Evolutionary conservation across 2,888 invertebrate genomes (phyloP).

Genomic region (Clistopyga incitator): DNA sequence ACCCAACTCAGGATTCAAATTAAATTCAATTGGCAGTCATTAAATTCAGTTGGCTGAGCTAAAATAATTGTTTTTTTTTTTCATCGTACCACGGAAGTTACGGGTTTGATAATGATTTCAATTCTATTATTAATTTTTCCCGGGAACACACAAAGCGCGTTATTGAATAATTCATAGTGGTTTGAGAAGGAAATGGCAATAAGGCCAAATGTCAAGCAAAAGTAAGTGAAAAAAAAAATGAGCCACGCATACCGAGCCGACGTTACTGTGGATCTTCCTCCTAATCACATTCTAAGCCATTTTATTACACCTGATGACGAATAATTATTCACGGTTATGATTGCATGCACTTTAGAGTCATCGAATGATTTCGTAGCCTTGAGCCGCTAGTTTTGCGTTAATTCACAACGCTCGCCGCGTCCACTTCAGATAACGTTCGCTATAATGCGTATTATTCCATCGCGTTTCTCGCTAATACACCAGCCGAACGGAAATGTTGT

Average conservation of each 20-base stretch:
- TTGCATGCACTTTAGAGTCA: conserved; percentile 24
- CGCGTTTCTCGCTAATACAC: conserved; percentile 51
- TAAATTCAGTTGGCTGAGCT: not conserved
- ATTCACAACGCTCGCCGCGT: conserved; percentile 41
- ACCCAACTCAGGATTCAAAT: too few relatives aligned
- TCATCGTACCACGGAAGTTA: not conserved
- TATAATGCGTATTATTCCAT: conserved; percentile 53
- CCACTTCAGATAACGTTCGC: conserved; percentile 57
- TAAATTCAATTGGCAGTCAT: not conserved
- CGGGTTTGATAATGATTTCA: not conserved
- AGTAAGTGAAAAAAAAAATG: conserved; percentile 1
- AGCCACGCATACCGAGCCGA: not conserved
- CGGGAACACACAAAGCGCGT: not conserved
- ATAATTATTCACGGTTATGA: conserved; percentile 43
- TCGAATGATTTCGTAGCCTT: conserved; percentile 55
- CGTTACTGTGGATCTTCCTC: not conserved
- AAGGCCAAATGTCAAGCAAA: not conserved
- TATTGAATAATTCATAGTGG: not conserved
- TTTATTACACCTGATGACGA: conserved; percentile 9
- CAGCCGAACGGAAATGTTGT: conserved; percentile 57
- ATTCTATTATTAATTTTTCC: not conserved
- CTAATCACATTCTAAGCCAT: not conserved
- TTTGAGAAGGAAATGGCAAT: not conserved
- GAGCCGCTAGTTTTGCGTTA: conserved; percentile 46
- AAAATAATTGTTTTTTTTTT: not conserved